Evolutionary conservation across 2,113 vertebrate species (phyloP), one percentile per base, ranked within the genome.

Genomic region (Sebastes fasciatus): DNA sequence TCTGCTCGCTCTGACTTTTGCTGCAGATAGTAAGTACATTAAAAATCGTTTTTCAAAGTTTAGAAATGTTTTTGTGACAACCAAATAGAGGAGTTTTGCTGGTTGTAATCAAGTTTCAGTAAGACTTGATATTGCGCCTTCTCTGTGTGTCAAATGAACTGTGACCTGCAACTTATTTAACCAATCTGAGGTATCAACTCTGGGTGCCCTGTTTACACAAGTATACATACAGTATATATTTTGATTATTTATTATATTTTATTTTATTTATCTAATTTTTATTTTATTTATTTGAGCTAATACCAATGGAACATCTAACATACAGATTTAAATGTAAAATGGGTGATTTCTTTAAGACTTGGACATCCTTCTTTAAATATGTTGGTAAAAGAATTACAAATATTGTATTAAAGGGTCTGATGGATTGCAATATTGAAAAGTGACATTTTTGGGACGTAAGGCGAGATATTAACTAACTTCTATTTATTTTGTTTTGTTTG

Each of bases 11-110:
- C 1, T 21, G 1, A 23, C 64, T 9, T 90, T 88, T 4, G 88
- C 90, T 14, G 69, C 62, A 43, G 92, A 95, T 0, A 92, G 94
- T 95, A 76, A 94, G 94, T 79, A 48, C 21, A 49, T 58, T 49
- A 26, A 61, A 64, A 74, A 64, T 16, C 2, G 1, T 52, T 84
- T 82, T 49, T 26, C 26, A 2, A 17, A 46, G 13, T 12, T 42
- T 0, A 62, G 14, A 9, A 42, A 61, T 21, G 13, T n/a, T 0
- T 19, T 52, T 10, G 8, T n/a, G 48, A 26, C 13, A 0, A 63
- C n/a, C 16, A 58, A 2, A 55, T 26, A 16, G 62, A 23, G 54
- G 51, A 43, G 45, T 23, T 11, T 57, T 21, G 5, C 26, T 19
- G 4, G n/a, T 46, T 43, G 13, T 11, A 17, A 45, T 2, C 21